phyloP scores from a whole-genome alignment of 2,113 vertebrate genomes.

The Orycteropus afer region DNA sequence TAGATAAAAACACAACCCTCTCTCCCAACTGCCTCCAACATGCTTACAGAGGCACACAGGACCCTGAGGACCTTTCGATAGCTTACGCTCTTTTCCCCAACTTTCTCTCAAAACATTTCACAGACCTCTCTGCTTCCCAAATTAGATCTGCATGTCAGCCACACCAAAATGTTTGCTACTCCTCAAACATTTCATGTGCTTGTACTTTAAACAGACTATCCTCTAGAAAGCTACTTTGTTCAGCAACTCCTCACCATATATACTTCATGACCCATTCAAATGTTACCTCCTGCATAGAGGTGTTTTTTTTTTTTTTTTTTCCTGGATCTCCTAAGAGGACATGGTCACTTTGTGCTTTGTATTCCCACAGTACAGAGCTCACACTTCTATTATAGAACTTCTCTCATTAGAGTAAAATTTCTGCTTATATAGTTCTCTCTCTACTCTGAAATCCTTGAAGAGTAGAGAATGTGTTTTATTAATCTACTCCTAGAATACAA shows the following conservation, averaged over 20 bases:
- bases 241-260: not conserved
- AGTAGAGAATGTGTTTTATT: not conserved
- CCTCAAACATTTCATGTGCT: not conserved
- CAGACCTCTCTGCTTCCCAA: not conserved
- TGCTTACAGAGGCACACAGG: not conserved
- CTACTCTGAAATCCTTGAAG: not conserved
- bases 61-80: not conserved
- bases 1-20: not conserved
- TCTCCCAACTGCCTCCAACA: too few species aligned
- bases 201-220: not conserved
- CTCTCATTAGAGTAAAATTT: not conserved
- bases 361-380: not conserved
- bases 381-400: not conserved
- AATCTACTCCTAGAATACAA: not conserved
- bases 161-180: not conserved
- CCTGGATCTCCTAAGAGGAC: not conserved
- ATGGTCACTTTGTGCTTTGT: not conserved
- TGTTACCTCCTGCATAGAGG: not conserved
- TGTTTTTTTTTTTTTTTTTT: too few species aligned
- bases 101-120: not conserved
- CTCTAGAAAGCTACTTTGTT: not conserved
- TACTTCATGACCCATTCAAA: not conserved
- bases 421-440: not conserved
- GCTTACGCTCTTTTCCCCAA: not conserved
- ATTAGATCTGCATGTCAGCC: not conserved